Conservation (phyloP, 2,888 invertebrate genomes). For the Eudasyphora cyanicolor region DNA sequence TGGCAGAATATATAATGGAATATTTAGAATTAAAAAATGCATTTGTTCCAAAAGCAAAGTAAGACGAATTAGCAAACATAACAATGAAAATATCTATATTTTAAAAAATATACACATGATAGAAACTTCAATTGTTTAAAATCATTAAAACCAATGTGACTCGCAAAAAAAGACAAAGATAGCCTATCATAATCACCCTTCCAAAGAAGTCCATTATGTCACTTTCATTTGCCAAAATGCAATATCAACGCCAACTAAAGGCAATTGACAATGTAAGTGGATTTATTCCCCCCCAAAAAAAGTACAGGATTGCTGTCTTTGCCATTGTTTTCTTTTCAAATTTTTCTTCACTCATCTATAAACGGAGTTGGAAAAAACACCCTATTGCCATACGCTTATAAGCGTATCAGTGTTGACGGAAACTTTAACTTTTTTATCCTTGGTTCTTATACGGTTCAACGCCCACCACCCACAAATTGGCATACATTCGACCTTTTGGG, state of each 20-base stretch:
- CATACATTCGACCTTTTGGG: slow-evolving; percentile 22
- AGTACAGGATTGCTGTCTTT: slow-evolving; percentile 24
- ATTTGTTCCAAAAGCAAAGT: too few species aligned
- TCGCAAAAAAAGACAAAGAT: background rate
- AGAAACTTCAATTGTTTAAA: too few species aligned
- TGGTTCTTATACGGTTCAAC: background rate
- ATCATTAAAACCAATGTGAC: too few species aligned
- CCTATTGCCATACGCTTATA: slow-evolving; percentile 25
- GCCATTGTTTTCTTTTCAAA: slow-evolving; percentile 8
- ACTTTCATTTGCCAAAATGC: slow-evolving; percentile 41
- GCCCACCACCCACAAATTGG: background rate
- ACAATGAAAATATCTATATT: too few species aligned
- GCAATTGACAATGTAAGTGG: slow-evolving; percentile 44
- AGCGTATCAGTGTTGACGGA: slow-evolving; percentile 4
- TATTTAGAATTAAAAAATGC: too few species aligned
- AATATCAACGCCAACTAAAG: slow-evolving; percentile 38
- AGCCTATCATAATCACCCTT: background rate
- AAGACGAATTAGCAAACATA: too few species aligned
- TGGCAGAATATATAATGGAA: too few species aligned
- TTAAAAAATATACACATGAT: too few species aligned
- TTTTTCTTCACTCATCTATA: background rate
- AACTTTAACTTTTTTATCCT: slow-evolving; percentile 10
- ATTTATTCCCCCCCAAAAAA: slow-evolving; percentile 14
- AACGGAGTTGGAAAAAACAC: slow-evolving; percentile 45
- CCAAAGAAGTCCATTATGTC: slow-evolving; percentile 37